Base-by-base conservation (phyloP, 2,888 invertebrate genomes). In the Chrysopilus asiliformis region DNA sequence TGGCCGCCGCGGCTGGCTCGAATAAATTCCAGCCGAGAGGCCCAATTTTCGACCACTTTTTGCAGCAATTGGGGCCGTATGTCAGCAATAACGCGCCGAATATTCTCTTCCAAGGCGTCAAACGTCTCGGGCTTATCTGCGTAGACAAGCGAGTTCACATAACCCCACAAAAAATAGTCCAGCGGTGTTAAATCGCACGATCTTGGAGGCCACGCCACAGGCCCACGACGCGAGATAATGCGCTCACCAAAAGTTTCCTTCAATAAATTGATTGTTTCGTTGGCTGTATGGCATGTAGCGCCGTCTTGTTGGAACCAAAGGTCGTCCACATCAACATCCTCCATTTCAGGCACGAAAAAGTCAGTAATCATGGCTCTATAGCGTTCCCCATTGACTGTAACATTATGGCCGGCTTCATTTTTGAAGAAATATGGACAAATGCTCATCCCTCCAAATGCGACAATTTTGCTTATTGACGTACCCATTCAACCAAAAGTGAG, bases 21-120 rank as follows among this genome's bases (percentile, higher is more conserved):
- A 13, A 34, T 18, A 14, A 27, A 28, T 19, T 34, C 34, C 26
- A 25, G 25, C 12, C 25, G 34, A 13, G 16, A 34, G 25, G 24
- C 19, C 34, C 34, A 34, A 34, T 34, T 34, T 34, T 27, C 27
- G n/a, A 17, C 9, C 17, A 27, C 34, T 34, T 27, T 34, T 27
- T 34, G 17, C 10, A 24, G 15, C 33, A 19, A 14, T 16, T 3
- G 16, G 20, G 22, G 5, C 12, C 10, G 24, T 22, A 10, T 22
- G 7, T 22, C 22, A 10, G 7, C 10, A 7, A 22, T 22, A 22
- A 22, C 22, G n/a, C 22, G 7, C 10, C 7, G 7, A 22, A 22
- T 22, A 22, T 22, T 22, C 7, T 22, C 22, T 22, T 22, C 22
- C 22, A 22, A 22, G 22, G 22, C 22, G 7, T 7, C 22, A 22